Evolutionary conservation across 2,888 invertebrate species (phyloP).

Genomic region (Copidosoma aretas): DNA sequence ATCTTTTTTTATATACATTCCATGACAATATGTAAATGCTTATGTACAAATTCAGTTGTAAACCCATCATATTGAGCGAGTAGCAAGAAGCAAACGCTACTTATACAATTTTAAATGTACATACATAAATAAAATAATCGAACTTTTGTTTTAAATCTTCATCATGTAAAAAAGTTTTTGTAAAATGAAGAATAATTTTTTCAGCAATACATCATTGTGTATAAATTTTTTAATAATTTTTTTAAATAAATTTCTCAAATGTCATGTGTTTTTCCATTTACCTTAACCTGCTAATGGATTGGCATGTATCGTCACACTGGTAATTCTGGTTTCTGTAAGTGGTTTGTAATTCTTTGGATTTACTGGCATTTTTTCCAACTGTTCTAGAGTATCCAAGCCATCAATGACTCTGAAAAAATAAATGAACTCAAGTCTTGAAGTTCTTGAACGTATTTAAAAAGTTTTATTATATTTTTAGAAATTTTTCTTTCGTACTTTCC

Average conservation of each 20-base stretch:
- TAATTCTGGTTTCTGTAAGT: conserved; percentile 84
- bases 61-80: too few relatives aligned
- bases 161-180: background rate
- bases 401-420: conserved; percentile 85
- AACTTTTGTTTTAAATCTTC: too few relatives aligned
- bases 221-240: conserved; percentile 15
- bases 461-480: conserved; percentile 24
- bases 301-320: conserved; percentile 93
- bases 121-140: too few relatives aligned
- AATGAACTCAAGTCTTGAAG: conserved; percentile 9
- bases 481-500: conserved; percentile 73
- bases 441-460: conserved; percentile 11
- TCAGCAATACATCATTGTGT: conserved; percentile 10
- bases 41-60: too few relatives aligned
- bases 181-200: background rate
- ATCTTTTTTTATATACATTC: too few relatives aligned
- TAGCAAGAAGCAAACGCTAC: too few relatives aligned
- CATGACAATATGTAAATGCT: too few relatives aligned
- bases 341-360: conserved; percentile 93
- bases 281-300: conserved; percentile 97
- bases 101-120: too few relatives aligned
- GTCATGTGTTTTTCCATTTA: too few relatives aligned
- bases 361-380: conserved; percentile 92
- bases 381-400: conserved; percentile 94
- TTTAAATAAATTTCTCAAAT: too few relatives aligned